These are phyloP conservation scores for Drosophila simulans DNA, from an alignment of 1,140 invertebrate genomes.

Conservation along the genomic window DNA sequence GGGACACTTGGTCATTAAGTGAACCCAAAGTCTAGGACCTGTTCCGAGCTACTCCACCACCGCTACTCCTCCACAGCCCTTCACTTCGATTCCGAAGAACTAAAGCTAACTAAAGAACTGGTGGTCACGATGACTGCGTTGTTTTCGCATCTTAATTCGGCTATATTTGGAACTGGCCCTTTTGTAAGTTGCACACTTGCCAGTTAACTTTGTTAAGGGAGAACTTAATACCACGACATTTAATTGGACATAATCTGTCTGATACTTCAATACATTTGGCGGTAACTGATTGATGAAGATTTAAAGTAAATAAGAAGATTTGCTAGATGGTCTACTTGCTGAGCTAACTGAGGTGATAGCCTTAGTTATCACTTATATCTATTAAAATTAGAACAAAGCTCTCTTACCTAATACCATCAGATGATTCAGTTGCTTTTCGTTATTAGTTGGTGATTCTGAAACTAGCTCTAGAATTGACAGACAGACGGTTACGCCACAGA, in stretches of 20 bases:
- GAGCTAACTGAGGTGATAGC: too few species aligned
- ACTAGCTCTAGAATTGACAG: conserved; percentile 2
- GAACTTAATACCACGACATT: not conserved
- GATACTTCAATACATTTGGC: not conserved
- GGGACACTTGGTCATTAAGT: conserved; percentile 13
- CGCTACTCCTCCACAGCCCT: too few species aligned
- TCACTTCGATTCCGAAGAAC: not conserved
- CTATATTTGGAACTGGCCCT: conserved; percentile 15
- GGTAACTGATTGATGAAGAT: not conserved
- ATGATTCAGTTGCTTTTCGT: not conserved
- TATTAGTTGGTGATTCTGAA: not conserved
- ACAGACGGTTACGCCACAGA: not conserved
- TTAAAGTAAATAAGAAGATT: not conserved
- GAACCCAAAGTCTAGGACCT: conserved; percentile 24
- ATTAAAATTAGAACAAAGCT: too few species aligned
- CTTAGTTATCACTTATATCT: too few species aligned
- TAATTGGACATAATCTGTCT: not conserved
- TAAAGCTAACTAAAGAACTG: not conserved
- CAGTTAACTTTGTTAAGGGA: not conserved
- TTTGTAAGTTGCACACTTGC: not conserved
- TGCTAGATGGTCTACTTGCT: not conserved
- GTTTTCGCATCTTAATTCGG: conserved; percentile 4
- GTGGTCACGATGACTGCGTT: conserved; percentile 18
- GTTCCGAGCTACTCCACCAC: conserved; percentile 1
- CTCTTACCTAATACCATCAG: not conserved